Percentiles rank a stretch among this genome's conserved stretches.
Conservation (phyloP, 1,140 invertebrate species). For the Temnothorax longispinosus region DNA sequence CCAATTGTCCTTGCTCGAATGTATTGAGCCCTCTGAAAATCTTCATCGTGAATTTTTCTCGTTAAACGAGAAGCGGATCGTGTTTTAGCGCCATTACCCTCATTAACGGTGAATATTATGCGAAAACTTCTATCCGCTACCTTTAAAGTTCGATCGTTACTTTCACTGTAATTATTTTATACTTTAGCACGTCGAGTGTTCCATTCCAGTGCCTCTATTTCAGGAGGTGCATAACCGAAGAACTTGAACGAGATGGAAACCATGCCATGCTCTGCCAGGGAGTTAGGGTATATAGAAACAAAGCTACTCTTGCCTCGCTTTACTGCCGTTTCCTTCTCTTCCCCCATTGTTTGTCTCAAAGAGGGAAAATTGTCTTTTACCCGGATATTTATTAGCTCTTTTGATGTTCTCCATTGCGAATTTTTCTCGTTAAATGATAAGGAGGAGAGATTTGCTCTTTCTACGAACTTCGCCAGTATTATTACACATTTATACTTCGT, state of each 20-base stretch:
- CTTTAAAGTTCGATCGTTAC: slow-evolving; percentile 57
- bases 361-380: slow-evolving; percentile 63
- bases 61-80: slow-evolving; percentile 32
- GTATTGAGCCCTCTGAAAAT: slow-evolving; percentile 45
- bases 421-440: slow-evolving; percentile 56
- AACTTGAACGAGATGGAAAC: slow-evolving; percentile 41
- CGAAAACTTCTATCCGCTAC: slow-evolving; percentile 30
- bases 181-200: slow-evolving; percentile 50
- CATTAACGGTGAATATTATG: slow-evolving; percentile 57
- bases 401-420: slow-evolving; percentile 49
- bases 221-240: slow-evolving; percentile 28
- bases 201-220: slow-evolving; percentile 42
- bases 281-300: slow-evolving; percentile 21
- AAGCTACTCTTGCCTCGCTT: slow-evolving; percentile 40
- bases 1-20: slow-evolving; percentile 44
- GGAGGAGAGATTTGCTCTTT: slow-evolving; percentile 6
- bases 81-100: slow-evolving; percentile 26
- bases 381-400: slow-evolving; percentile 66
- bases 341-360: slow-evolving; percentile 51
- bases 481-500: background rate
- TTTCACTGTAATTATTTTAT: slow-evolving; percentile 59
- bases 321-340: slow-evolving; percentile 19
- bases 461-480: background rate
- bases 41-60: slow-evolving; percentile 60
- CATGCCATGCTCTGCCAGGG: slow-evolving; percentile 12